Percentiles rank a stretch among this genome's conserved stretches.
phyloP scores from a whole-genome alignment of 2,888 invertebrate genomes.

The Amphipoea oculea region DNA sequence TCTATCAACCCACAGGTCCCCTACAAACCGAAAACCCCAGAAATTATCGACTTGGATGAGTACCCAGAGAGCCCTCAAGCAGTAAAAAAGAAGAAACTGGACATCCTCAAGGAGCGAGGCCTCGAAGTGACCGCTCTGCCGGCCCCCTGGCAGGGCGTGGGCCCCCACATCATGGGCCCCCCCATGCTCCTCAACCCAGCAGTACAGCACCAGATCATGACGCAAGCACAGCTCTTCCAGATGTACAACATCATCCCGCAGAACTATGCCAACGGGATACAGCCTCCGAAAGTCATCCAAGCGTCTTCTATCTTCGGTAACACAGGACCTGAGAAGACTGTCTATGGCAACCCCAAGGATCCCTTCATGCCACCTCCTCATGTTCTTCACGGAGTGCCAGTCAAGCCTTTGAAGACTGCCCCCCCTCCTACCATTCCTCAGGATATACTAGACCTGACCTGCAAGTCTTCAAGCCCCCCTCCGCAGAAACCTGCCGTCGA shows the following conservation, averaged over 20 bases:
- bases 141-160: constrained; percentile 73
- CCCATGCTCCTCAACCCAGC: constrained; percentile 82
- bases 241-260: constrained; percentile 84
- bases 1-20: constrained; percentile 83
- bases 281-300: constrained; percentile 91
- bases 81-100: constrained; percentile 92
- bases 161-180: constrained; percentile 65
- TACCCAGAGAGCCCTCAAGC: constrained; percentile 87
- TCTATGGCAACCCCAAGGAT: constrained; percentile 94
- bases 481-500: constrained; percentile 87
- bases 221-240: constrained; percentile 86
- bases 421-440: constrained; percentile 79
- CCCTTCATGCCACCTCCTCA: constrained; percentile 90
- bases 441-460: constrained; percentile 92
- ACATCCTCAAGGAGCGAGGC: constrained; percentile 94
- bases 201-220: constrained; percentile 86
- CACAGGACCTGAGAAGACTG: constrained; percentile 90
- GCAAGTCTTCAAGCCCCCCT: constrained; percentile 79
- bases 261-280: constrained; percentile 76
- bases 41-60: constrained; percentile 92
- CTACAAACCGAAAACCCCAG: constrained; percentile 91
- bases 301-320: constrained; percentile 92
- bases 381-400: constrained; percentile 84
- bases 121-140: constrained; percentile 93
- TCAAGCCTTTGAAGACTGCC: constrained; percentile 76